Evolutionary conservation across 2,113 vertebrate genomes (phyloP).

Genomic region (Colinus virginianus): DNA sequence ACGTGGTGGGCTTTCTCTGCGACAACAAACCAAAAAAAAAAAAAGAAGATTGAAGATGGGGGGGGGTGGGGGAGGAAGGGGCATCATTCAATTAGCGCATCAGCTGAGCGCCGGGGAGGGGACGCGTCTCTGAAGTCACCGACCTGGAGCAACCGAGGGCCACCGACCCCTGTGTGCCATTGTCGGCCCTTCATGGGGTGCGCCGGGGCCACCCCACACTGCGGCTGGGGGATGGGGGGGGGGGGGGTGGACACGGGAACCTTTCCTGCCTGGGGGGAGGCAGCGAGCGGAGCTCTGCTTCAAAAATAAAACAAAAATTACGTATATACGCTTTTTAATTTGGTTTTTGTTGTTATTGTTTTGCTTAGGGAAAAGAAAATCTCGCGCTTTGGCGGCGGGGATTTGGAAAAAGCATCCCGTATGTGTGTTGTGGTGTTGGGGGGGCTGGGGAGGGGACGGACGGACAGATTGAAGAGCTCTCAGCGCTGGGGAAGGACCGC

Average conservation of each 20-base stretch:
- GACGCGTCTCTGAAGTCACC: slow-evolving; percentile 69
- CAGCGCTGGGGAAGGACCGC: not conserved
- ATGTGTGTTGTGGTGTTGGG: rapidly evolving
- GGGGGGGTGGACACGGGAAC: not conserved
- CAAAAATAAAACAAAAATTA: not conserved
- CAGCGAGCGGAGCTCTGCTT: not conserved
- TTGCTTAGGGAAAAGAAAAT: not conserved
- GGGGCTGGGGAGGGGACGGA: no score
- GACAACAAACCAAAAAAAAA: not conserved
- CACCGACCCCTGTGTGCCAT: slow-evolving; percentile 72
- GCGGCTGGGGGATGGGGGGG: not conserved
- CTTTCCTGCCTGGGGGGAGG: not conserved
- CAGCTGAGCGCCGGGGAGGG: slow-evolving; percentile 78
- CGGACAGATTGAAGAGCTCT: not conserved
- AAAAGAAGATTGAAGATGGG: no score
- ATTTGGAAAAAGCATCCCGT: not conserved
- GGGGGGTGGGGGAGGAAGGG: not conserved
- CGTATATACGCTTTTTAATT: not conserved
- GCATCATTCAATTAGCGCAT: slow-evolving; percentile 83
- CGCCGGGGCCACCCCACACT: not conserved
- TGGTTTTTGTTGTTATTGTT: not conserved
- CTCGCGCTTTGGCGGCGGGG: not conserved
- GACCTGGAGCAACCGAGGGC: slow-evolving; percentile 65
- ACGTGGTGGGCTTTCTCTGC: slow-evolving; percentile 72
- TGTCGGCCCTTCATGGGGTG: slow-evolving; percentile 8